These are phyloP conservation scores for Hyles euphorbiae DNA, from an alignment of 1,140 invertebrate genomes.

Conservation along the genomic window DNA sequence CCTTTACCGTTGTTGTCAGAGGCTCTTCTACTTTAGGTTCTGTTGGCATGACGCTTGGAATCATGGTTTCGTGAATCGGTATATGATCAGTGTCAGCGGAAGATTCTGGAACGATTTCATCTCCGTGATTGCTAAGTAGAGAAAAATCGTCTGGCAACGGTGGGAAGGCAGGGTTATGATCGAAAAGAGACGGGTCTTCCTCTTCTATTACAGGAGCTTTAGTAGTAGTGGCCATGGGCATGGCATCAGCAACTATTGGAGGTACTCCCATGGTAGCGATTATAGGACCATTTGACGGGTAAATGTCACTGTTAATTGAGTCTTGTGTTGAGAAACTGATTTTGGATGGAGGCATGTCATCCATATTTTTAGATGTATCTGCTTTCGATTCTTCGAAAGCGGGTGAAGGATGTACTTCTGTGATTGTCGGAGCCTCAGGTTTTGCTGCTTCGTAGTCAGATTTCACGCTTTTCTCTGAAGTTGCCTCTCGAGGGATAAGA, in stretches of 20 bases:
- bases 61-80: conserved; percentile 20
- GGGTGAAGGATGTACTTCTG: conserved; percentile 29
- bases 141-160: conserved; percentile 65
- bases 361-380: conserved; percentile 13
- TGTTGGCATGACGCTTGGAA: conserved; percentile 26
- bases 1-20: conserved; percentile 23
- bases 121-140: conserved; percentile 52
- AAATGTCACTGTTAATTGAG: conserved; percentile 43
- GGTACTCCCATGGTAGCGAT: conserved; percentile 23
- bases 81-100: conserved; percentile 48
- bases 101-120: conserved; percentile 57
- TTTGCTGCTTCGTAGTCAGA: conserved; percentile 20
- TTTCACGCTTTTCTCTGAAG: conserved; percentile 36
- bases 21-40: conserved; percentile 33
- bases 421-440: conserved; percentile 29
- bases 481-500: conserved; percentile 59
- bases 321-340: conserved; percentile 57
- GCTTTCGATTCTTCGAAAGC: conserved; percentile 14
- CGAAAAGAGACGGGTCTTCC: conserved; percentile 49
- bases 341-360: conserved; percentile 44
- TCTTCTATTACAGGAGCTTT: conserved; percentile 56
- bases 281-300: conserved; percentile 40
- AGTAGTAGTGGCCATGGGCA: conserved; percentile 35
- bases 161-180: conserved; percentile 66
- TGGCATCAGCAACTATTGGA: conserved; percentile 17